Evolutionary conservation across 2,888 invertebrate genomes (phyloP), one percentile per base, ranked within the genome.

Genomic region (Orthosia cruda): DNA sequence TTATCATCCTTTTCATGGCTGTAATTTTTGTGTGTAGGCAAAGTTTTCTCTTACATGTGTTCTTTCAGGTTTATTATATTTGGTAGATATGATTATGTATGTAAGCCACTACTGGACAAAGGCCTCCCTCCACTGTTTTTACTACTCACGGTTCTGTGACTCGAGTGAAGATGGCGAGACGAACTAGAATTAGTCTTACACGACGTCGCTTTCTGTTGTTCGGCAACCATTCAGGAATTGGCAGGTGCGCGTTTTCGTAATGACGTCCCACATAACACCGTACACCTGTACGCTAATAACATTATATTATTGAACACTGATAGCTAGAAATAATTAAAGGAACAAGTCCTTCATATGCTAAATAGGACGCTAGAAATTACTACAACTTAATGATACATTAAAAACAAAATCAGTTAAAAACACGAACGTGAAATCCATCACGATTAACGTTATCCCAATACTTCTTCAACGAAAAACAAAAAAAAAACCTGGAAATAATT

Each of bases 401-500:
- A 72, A 70, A 50, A 9, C n/a, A 45, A 45, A 59, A 58, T 11
- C 13, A 16, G 18, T 55, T 18, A 45, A 40, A 68, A 78, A 50
- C 58, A 49, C 5, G 20, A 54, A 71, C 52, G 32, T 26, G 26
- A 40, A 11, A 18, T 49, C 45, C 49, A 66, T 16, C 26, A 20
- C 61, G n/a, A 64, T 59, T 20, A 59, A 67, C 57, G 16, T 52
- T 63, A 52, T 26, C 13, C 49, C 69, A 84, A 70, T 40, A 65
- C 66, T 75, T 54, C n/a, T 52, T 47, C 45, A n/a, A 68, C 63
- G n/a, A n/a, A n/a, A 61, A 74, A 32, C 52, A 59, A 47, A 52
- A 47, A 75, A 82, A 55, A 84, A 87, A 81, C 52, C 83, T 57
- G 69, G 70, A 77, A 82, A 87, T 78, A 77, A 83, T 81, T 85